These are phyloP conservation scores for Acrossocheilus wenchowensis DNA, from an alignment of 2,797 vertebrate species.

Conservation along the genomic window DNA sequence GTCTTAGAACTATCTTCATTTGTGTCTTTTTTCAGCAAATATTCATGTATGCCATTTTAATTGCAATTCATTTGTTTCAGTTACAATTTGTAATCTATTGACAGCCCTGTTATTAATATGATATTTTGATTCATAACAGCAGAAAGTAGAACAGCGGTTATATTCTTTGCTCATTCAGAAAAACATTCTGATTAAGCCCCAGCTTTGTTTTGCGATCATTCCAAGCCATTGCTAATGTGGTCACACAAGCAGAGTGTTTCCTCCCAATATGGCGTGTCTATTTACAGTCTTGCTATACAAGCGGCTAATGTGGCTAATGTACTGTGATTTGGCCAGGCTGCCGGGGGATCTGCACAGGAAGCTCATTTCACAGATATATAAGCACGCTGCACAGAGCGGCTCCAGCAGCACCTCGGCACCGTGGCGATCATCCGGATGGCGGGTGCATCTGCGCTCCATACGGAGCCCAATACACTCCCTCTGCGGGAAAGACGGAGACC, in stretches of 20 bases:
- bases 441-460: constrained; percentile 56
- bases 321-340: constrained; percentile 56
- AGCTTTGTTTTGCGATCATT: constrained; percentile 53
- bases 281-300: constrained; percentile 55
- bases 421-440: constrained; percentile 45
- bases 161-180: constrained; percentile 22
- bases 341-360: constrained; percentile 40
- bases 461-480: constrained; percentile 44
- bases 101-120: not conserved
- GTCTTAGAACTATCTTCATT: not conserved
- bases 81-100: constrained; percentile 12
- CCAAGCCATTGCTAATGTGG: constrained; percentile 55
- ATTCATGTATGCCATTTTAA: not conserved
- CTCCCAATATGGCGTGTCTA: constrained; percentile 52
- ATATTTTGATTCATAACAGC: not conserved
- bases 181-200: constrained; percentile 37
- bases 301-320: constrained; percentile 59
- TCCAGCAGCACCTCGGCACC: constrained; percentile 37
- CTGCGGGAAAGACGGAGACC: constrained; percentile 43
- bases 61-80: not conserved
- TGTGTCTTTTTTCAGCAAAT: not conserved
- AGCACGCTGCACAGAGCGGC: constrained; percentile 34
- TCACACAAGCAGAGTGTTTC: constrained; percentile 50
- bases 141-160: constrained; percentile 5
- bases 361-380: constrained; percentile 55